These are phyloP conservation scores for Coenonympha arcania DNA, from an alignment of 2,888 invertebrate species.

Conservation along the genomic window DNA sequence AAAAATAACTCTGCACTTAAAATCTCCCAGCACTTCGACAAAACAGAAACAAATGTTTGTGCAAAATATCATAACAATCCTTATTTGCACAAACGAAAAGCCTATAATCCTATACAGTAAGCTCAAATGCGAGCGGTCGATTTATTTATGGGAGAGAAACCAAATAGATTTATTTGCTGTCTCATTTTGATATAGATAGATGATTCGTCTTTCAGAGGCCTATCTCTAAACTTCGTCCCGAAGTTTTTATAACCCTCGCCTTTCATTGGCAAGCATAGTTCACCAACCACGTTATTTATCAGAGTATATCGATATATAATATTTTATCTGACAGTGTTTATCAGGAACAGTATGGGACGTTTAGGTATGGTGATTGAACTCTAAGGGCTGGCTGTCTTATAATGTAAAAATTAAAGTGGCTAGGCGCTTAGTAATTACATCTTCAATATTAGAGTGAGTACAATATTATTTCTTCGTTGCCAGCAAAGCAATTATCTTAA, in stretches of 20 bases:
- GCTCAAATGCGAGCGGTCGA: constrained; percentile 36
- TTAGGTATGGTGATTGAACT: no score
- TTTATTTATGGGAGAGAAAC: constrained; percentile 58
- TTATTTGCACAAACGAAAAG: constrained; percentile 48
- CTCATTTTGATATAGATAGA: constrained; percentile 54
- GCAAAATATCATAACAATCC: constrained; percentile 37
- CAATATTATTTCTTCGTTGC: no score
- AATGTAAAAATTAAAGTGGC: no score
- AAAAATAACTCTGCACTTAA: no score
- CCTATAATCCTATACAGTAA: no score
- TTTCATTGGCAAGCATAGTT: constrained; percentile 33
- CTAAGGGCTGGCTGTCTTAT: no score
- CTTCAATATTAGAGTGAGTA: no score
- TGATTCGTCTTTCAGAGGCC: constrained; percentile 41
- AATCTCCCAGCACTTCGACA: background rate
- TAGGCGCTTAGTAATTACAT: no score
- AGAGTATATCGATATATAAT: constrained; percentile 42
- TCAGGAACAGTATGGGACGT: constrained; percentile 32
- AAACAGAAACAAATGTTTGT: background rate
- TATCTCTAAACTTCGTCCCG: constrained; percentile 46
- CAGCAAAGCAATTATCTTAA: no score
- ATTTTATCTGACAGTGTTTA: constrained; percentile 42
- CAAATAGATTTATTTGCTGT: constrained; percentile 59
- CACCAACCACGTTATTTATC: constrained; percentile 47
- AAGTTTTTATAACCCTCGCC: constrained; percentile 36